Evolutionary conservation across 2,888 invertebrate species (phyloP).

Genomic region (Amblyjoppa fuscipennis): DNA sequence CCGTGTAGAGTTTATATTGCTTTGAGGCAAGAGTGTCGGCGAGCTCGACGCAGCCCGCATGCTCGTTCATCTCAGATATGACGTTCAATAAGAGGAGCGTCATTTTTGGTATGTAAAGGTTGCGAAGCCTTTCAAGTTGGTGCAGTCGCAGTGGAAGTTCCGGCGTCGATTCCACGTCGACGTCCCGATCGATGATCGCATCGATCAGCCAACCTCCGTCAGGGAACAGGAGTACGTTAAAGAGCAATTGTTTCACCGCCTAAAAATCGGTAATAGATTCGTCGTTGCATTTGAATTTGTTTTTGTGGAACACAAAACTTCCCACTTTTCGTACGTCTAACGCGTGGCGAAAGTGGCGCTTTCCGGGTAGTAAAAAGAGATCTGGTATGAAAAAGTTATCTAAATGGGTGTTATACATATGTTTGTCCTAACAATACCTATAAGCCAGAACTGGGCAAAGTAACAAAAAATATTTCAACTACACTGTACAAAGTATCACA

Average conservation of each 20-base stretch:
- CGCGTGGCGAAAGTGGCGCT: too few species aligned
- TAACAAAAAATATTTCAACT: too few species aligned
- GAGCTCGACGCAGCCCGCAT: conserved; percentile 91
- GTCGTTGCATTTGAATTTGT: conserved; percentile 15
- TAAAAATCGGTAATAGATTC: conserved; percentile 75
- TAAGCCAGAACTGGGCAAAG: too few species aligned
- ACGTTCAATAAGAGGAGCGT: conserved; percentile 92
- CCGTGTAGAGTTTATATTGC: conserved; percentile 92
- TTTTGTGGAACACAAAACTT: not conserved
- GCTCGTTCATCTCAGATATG: conserved; percentile 91
- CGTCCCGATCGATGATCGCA: conserved; percentile 86
- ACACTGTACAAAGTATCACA: too few species aligned
- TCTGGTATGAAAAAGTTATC: too few species aligned
- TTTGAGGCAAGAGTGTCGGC: conserved; percentile 93
- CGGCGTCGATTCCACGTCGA: conserved; percentile 85
- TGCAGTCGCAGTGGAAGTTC: conserved; percentile 88
- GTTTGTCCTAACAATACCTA: too few species aligned
- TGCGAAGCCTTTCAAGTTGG: conserved; percentile 91
- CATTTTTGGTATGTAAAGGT: conserved; percentile 94
- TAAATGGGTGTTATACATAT: too few species aligned
- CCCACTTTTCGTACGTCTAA: too few species aligned
- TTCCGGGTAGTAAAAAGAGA: too few species aligned
- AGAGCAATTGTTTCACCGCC: conserved; percentile 92
- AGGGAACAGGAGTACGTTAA: conserved; percentile 95
- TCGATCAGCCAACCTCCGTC: conserved; percentile 96